These are phyloP conservation scores for Lycia hirtaria DNA, from an alignment of 2,888 invertebrate species.

Conservation along the genomic window DNA sequence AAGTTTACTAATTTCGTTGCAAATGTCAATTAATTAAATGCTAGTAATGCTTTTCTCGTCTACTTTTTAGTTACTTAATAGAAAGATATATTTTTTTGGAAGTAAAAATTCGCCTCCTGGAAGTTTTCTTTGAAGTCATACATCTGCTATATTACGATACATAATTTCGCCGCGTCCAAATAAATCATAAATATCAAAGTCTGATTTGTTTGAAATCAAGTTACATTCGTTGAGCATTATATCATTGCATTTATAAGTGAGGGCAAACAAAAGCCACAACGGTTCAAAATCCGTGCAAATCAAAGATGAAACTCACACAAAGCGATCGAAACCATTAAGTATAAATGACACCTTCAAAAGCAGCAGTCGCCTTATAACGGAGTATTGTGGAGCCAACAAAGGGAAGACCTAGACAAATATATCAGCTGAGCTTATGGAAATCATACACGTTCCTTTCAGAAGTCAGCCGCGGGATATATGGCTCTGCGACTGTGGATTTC, in stretches of 20 bases:
- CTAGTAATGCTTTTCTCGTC: not conserved
- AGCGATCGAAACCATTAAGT: constrained; percentile 30
- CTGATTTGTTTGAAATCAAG: not conserved
- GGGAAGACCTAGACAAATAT: constrained; percentile 66
- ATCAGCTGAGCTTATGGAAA: constrained; percentile 62
- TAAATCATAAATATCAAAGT: not conserved
- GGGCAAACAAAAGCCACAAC: constrained; percentile 8
- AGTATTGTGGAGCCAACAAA: constrained; percentile 61
- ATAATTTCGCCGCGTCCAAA: not conserved
- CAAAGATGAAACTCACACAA: constrained; percentile 16
- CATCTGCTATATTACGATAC: not conserved
- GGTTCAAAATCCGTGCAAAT: constrained; percentile 14
- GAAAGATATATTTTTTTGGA: not conserved
- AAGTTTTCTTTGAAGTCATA: not conserved
- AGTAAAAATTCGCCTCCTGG: not conserved
- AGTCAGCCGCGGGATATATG: constrained; percentile 45
- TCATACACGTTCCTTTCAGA: constrained; percentile 53
- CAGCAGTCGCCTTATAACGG: constrained; percentile 52
- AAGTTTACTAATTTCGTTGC: not conserved
- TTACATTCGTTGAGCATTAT: not conserved
- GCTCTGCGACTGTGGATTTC: constrained; percentile 22
- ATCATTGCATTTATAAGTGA: not conserved
- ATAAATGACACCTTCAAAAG: constrained; percentile 43
- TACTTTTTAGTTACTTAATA: not conserved
- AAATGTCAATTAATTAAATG: constrained; percentile 16